These are phyloP conservation scores for Pimpla rufipes DNA, from an alignment of 2,888 invertebrate genomes.

Conservation along the genomic window DNA sequence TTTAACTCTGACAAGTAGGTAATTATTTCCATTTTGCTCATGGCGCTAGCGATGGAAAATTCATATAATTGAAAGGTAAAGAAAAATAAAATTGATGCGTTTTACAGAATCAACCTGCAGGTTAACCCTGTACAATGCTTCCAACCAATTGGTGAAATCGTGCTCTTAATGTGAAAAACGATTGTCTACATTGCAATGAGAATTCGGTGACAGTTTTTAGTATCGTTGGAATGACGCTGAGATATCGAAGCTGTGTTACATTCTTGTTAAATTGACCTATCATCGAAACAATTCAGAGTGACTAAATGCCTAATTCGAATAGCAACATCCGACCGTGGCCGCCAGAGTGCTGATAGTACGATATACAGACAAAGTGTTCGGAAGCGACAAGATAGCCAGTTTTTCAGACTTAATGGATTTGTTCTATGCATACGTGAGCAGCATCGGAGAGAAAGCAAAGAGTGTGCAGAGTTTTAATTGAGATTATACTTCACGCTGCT, in stretches of 20 bases:
- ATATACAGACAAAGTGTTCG: neutral
- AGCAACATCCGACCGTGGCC: neutral
- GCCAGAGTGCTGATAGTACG: neutral
- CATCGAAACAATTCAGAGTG: neutral
- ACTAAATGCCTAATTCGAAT: neutral
- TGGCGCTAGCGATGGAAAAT: no score
- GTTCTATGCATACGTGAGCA: conserved; percentile 39
- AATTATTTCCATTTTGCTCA: no score
- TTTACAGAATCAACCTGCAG: no score
- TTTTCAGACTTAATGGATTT: conserved; percentile 29
- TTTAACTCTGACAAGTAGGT: neutral
- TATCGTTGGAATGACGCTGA: neutral
- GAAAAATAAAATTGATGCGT: no score
- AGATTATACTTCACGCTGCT: conserved; percentile 50
- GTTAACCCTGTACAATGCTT: no score
- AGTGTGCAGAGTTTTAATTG: conserved; percentile 50
- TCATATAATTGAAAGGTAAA: no score
- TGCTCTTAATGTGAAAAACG: no score
- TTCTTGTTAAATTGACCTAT: neutral
- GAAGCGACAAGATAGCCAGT: neutral
- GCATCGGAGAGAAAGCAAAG: conserved; percentile 23
- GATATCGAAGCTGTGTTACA: neutral
- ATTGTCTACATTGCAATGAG: neutral
- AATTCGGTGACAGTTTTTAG: neutral
- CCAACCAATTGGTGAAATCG: no score